These are phyloP conservation scores for Paramormyrops kingsleyae DNA, from an alignment of 2,113 vertebrate species.

Conservation along the genomic window DNA sequence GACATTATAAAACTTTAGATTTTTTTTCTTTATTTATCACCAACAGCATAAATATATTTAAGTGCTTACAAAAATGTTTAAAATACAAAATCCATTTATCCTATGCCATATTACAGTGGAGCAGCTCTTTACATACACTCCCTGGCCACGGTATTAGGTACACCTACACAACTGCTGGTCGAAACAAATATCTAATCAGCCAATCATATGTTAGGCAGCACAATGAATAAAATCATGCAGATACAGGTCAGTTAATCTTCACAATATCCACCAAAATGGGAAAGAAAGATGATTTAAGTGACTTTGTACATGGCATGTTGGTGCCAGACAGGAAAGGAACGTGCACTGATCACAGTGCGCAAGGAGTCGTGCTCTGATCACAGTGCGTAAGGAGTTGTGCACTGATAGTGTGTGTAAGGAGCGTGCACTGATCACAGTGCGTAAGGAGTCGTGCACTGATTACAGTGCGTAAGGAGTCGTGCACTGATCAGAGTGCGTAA, in stretches of 20 bases:
- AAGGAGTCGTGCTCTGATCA: no score
- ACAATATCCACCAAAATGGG: neutral
- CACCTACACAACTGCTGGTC: neutral
- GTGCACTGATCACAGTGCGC: no score
- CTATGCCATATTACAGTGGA: neutral
- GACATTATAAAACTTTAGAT: neutral
- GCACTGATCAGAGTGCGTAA: no score
- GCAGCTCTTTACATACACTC: neutral
- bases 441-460: no score
- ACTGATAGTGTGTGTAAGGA: no score
- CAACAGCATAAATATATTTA: neutral
- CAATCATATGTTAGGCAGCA: neutral
- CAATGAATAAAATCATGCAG: neutral
- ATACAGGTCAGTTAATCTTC: neutral
- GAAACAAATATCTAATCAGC: neutral
- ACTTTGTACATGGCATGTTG: neutral
- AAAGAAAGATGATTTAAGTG: neutral
- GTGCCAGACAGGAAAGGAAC: neutral
- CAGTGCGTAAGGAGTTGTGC: no score
- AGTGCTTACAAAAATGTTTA: neutral
- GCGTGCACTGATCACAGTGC: no score
- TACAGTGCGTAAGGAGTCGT: no score
- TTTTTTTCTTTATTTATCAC: neutral
- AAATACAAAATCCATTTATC: neutral
- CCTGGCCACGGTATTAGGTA: neutral